A percentile compares a stretch with the other conserved stretches of the same genome.
Evolutionary conservation across 1,140 invertebrate genomes (phyloP).

Genomic region (Zaprionus camerounensis): DNA sequence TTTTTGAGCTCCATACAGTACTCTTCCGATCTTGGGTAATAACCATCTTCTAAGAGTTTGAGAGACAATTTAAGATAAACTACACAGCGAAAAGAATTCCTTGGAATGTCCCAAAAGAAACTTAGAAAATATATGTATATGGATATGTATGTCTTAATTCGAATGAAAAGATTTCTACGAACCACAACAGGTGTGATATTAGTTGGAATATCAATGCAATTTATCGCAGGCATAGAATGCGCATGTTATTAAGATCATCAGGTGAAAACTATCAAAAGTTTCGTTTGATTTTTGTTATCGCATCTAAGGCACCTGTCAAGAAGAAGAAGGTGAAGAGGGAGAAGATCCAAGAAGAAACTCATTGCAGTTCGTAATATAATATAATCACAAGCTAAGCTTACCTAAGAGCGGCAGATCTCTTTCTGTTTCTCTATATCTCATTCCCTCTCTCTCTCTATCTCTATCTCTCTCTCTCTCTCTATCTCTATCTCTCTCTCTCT

Average conservation of each 20-base stretch:
- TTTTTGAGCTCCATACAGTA: too few species aligned
- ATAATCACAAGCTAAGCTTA: slow-evolving; percentile 15
- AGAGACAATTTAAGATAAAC: too few species aligned
- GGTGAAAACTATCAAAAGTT: background rate
- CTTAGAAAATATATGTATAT: background rate
- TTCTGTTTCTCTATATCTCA: background rate
- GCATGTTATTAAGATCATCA: slow-evolving; percentile 17
- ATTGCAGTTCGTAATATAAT: slow-evolving; percentile 54
- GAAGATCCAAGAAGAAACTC: background rate
- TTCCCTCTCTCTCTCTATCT: background rate
- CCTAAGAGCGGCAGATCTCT: background rate
- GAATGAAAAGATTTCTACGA: background rate
- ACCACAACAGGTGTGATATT: slow-evolving; percentile 24
- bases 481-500: background rate
- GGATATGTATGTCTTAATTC: background rate
- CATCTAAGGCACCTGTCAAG: background rate
- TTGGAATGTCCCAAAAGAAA: background rate
- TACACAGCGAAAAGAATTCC: background rate
- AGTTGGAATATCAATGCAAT: slow-evolving; percentile 25
- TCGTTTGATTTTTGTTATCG: background rate
- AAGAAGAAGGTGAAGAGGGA: background rate
- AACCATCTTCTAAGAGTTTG: too few species aligned
- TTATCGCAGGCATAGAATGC: slow-evolving; percentile 4
- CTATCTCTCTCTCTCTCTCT: background rate
- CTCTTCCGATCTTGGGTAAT: too few species aligned